Percentiles rank a stretch among this genome's conserved stretches.
Conservation (phyloP, 2,113 vertebrate genomes). For the Phrynosoma blainvillii region DNA sequence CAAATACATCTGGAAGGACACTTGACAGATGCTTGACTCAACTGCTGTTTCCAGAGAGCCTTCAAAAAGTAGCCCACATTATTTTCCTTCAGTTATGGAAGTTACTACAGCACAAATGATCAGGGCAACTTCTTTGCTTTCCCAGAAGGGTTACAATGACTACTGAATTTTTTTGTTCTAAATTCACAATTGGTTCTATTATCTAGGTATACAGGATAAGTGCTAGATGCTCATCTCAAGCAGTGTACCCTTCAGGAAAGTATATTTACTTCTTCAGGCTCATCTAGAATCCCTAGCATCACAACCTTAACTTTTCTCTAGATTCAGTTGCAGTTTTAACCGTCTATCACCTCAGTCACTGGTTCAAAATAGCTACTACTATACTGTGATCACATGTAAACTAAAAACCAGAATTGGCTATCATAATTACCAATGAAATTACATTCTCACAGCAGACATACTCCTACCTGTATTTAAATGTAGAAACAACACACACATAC, state of each 20-base stretch:
- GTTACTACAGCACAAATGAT: not conserved
- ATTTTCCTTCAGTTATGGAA: not conserved
- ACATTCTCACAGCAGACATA: not conserved
- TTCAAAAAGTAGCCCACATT: not conserved
- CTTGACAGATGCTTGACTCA: not conserved
- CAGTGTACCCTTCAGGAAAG: too few species aligned
- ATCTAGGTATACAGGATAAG: too few species aligned
- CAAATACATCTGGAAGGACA: too few species aligned
- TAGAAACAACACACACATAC: too few species aligned
- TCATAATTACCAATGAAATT: not conserved
- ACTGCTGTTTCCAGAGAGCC: not conserved
- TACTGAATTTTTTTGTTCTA: not conserved
- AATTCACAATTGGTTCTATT: not conserved
- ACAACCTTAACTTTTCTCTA: not conserved
- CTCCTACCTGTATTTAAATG: not conserved
- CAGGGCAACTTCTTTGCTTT: not conserved
- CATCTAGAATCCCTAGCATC: not conserved
- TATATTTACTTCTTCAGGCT: not conserved
- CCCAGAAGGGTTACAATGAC: not conserved
- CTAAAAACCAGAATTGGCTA: not conserved
- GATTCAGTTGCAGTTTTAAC: not conserved
- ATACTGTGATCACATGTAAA: not conserved
- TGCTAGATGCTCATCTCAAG: too few species aligned
- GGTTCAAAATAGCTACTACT: too few species aligned
- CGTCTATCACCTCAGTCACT: not conserved